Percentiles rank a stretch among this genome's conserved stretches.
Evolutionary conservation across 2,113 vertebrate genomes (phyloP).

Genomic region (Hiodon tergisus): DNA sequence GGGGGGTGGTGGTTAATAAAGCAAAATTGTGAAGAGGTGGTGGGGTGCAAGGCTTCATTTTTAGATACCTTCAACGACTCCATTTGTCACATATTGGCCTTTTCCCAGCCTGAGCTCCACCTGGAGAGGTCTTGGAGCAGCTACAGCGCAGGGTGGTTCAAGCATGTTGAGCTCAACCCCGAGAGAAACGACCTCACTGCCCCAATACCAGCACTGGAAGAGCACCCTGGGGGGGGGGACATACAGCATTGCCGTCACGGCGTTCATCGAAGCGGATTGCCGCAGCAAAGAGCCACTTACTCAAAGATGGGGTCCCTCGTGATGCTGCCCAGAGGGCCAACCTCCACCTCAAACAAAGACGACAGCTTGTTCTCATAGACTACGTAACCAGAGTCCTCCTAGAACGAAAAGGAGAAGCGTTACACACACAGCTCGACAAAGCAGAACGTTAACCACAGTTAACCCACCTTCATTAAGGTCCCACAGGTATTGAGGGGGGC

Average conservation of each 20-base stretch:
- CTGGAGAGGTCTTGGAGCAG: conserved; percentile 39
- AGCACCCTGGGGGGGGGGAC: conserved; percentile 37
- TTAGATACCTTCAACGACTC: conserved; percentile 51
- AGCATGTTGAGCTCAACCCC: conserved; percentile 21
- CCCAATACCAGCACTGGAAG: conserved; percentile 52
- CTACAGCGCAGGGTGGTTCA: conserved; percentile 29
- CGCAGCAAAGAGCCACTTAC: conserved; percentile 37
- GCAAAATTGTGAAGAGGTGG: not conserved
- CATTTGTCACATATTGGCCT: conserved; percentile 48
- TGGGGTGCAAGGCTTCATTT: not conserved
- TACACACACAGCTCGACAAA: not conserved
- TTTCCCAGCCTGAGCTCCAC: conserved; percentile 55
- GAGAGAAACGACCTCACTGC: conserved; percentile 35
- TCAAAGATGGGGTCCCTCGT: conserved; percentile 52
- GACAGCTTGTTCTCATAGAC: conserved; percentile 59
- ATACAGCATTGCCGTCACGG: not conserved
- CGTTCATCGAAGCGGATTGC: not conserved
- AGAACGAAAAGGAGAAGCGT: not conserved
- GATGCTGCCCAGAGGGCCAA: conserved; percentile 43
- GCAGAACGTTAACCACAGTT: not conserved
- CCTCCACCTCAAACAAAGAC: conserved; percentile 39
- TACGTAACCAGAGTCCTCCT: conserved; percentile 51
- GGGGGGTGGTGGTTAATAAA: not conserved
- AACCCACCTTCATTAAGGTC: conserved; percentile 44
- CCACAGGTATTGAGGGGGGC: conserved; percentile 56